phyloP scores from a whole-genome alignment of 2,797 vertebrate genomes.

The Molossus alvarezi region DNA sequence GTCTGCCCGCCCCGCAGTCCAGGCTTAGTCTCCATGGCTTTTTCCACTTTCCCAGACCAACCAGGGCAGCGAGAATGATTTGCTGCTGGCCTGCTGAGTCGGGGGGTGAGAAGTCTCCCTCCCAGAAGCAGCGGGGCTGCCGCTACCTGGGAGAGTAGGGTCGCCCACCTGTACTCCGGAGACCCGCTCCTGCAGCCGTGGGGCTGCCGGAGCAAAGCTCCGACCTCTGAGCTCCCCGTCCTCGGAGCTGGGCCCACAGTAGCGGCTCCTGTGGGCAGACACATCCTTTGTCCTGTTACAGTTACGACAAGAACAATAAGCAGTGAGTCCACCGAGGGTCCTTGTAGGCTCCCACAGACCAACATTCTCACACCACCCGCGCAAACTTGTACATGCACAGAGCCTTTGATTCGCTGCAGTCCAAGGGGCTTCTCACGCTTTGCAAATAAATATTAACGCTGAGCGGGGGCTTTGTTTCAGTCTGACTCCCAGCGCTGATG shows the following conservation, averaged over 20 bases:
- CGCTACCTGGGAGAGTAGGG: accelerated
- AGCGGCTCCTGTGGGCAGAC: neutral
- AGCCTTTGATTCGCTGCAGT: conserved; percentile 33
- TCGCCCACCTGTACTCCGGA: neutral
- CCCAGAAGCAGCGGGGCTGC: neutral
- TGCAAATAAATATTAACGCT: conserved; percentile 60
- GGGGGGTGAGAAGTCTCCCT: neutral
- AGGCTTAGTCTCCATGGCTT: conserved; percentile 68
- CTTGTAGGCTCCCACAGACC: neutral
- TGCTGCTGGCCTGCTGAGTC: neutral
- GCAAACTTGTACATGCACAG: neutral
- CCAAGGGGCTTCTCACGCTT: conserved; percentile 53
- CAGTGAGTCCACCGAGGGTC: neutral
- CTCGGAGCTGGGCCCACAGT: neutral
- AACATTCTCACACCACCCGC: neutral
- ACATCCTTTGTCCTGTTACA: conserved; percentile 60
- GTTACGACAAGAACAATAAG: conserved; percentile 60
- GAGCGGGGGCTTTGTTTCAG: conserved; percentile 73
- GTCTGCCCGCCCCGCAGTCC: neutral
- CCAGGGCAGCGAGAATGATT: neutral
- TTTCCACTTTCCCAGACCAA: conserved; percentile 71
- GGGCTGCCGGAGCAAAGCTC: neutral
- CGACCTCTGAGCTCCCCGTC: neutral
- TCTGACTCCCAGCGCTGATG: conserved; percentile 8
- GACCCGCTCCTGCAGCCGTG: accelerated